Conservation (phyloP, 2,888 invertebrate species). For the Mylabris sibirica region DNA sequence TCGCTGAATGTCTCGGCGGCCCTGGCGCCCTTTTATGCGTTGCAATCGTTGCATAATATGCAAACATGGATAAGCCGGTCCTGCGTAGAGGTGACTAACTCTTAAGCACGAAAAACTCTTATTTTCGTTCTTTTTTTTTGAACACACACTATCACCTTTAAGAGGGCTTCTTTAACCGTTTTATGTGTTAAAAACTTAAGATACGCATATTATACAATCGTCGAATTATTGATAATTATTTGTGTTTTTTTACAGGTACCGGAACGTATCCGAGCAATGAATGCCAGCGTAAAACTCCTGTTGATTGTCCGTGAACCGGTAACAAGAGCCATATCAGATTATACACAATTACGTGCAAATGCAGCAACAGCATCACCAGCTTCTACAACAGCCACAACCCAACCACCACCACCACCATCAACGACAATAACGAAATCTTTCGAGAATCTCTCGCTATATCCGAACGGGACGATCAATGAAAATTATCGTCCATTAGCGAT, state of each 20-base stretch:
- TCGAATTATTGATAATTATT: background rate
- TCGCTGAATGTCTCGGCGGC: too few species aligned
- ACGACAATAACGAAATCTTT: constrained; percentile 66
- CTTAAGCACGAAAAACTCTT: background rate
- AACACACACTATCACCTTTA: too few species aligned
- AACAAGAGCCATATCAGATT: constrained; percentile 94
- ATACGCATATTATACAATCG: constrained; percentile 2
- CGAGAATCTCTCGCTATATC: constrained; percentile 80
- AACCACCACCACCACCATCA: constrained; percentile 55
- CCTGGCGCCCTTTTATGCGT: too few species aligned
- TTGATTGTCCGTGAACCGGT: constrained; percentile 96
- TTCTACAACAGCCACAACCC: too few species aligned
- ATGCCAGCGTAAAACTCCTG: constrained; percentile 88
- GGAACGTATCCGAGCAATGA: constrained; percentile 92
- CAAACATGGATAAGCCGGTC: too few species aligned
- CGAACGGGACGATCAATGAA: constrained; percentile 84
- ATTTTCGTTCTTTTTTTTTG: too few species aligned
- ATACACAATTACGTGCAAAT: constrained; percentile 88
- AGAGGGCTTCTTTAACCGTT: too few species aligned
- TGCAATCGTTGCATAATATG: too few species aligned
- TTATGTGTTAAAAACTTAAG: background rate
- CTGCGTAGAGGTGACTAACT: too few species aligned
- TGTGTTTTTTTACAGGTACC: constrained; percentile 73
- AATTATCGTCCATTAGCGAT: constrained; percentile 85
- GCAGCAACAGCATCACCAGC: constrained; percentile 78